phyloP scores from a whole-genome alignment of 2,888 invertebrate species.

The Suillia variegata region DNA sequence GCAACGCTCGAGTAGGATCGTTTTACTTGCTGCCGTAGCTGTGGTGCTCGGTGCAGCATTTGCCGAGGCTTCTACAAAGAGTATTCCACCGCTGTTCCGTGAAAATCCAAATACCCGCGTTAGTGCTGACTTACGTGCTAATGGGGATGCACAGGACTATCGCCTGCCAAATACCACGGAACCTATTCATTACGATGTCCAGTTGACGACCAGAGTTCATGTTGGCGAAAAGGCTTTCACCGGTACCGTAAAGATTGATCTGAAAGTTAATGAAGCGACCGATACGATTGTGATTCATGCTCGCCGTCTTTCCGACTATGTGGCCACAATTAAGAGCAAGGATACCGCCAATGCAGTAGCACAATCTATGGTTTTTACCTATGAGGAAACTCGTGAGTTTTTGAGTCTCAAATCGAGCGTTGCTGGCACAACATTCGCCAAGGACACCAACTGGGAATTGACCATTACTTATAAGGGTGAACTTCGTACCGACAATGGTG shows the following conservation, averaged over 20 bases:
- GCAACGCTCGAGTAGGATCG: slow-evolving; percentile 19
- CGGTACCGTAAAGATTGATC: slow-evolving; percentile 42
- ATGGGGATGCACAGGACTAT: slow-evolving; percentile 42
- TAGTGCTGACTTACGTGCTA: background rate
- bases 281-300: slow-evolving; percentile 44
- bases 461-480: slow-evolving; percentile 66
- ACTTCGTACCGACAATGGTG: slow-evolving; percentile 68
- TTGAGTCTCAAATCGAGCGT: slow-evolving; percentile 34
- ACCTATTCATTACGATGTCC: slow-evolving; percentile 64
- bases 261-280: slow-evolving; percentile 35
- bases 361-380: slow-evolving; percentile 9
- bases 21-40: slow-evolving; percentile 18
- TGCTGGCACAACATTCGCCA: slow-evolving; percentile 17
- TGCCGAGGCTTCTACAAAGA: slow-evolving; percentile 13
- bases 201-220: slow-evolving; percentile 47
- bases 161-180: slow-evolving; percentile 64
- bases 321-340: slow-evolving; percentile 32
- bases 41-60: slow-evolving; percentile 42
- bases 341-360: slow-evolving; percentile 11
- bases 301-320: slow-evolving; percentile 35
- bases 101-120: slow-evolving; percentile 23
- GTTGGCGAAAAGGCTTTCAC: slow-evolving; percentile 38
- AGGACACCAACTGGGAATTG: slow-evolving; percentile 61
- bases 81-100: slow-evolving; percentile 24
- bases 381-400: slow-evolving; percentile 45